Evolutionary conservation across 2,888 invertebrate genomes (phyloP).

Genomic region (Drosophila anomelani): DNA sequence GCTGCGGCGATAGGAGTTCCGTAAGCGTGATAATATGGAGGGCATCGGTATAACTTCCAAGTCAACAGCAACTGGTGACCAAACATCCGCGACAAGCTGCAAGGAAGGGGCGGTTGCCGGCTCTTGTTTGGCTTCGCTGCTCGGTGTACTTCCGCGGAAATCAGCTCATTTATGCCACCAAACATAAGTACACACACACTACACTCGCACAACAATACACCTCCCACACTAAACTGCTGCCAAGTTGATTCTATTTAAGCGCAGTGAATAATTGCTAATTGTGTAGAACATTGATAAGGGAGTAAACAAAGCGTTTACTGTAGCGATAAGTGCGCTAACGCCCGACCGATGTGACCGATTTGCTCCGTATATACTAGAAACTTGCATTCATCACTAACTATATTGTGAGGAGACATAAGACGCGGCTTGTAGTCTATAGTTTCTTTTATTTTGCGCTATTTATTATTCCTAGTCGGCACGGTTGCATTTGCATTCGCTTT

Average conservation of each 20-base stretch:
- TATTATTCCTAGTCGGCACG: slow-evolving; percentile 20
- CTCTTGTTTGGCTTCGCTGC: slow-evolving; percentile 36
- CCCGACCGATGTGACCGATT: neutral
- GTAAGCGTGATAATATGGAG: slow-evolving; percentile 35
- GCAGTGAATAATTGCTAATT: slow-evolving; percentile 19
- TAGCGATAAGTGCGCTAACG: slow-evolving; percentile 17
- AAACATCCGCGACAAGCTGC: slow-evolving; percentile 29
- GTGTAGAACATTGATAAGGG: slow-evolving; percentile 26
- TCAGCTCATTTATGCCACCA: slow-evolving; percentile 30
- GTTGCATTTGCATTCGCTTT: slow-evolving; percentile 1
- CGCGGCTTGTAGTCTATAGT: neutral
- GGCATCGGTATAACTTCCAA: slow-evolving; percentile 42
- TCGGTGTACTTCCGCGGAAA: slow-evolving; percentile 12
- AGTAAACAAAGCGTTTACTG: slow-evolving; percentile 20
- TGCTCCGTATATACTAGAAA: neutral
- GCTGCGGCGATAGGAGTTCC: slow-evolving; percentile 52
- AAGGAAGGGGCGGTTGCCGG: slow-evolving; percentile 17
- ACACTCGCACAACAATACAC: neutral
- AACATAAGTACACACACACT: slow-evolving; percentile 12
- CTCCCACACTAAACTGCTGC: slow-evolving; percentile 1
- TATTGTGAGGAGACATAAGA: neutral
- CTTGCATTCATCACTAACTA: neutral
- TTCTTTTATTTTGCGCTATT: slow-evolving; percentile 19
- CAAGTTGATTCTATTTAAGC: slow-evolving; percentile 22
- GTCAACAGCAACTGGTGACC: slow-evolving; percentile 46